A percentile compares a stretch with the other conserved stretches of the same genome.
These are phyloP conservation scores for Dicyrtomina minuta DNA, from an alignment of 2,888 invertebrate genomes.

Conservation along the genomic window DNA sequence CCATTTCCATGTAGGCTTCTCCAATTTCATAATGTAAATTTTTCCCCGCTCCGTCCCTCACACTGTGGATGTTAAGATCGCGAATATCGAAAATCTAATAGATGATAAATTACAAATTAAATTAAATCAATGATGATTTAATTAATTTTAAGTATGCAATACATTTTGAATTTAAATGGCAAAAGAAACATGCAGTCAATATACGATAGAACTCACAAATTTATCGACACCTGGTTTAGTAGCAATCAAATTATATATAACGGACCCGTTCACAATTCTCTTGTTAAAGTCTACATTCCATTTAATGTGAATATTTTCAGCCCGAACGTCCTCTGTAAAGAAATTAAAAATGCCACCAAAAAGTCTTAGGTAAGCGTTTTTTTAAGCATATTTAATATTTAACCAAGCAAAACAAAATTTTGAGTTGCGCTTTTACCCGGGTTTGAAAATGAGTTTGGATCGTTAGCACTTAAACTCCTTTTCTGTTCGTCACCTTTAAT, in stretches of 20 bases:
- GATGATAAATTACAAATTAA: too few species aligned
- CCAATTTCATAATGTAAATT: constrained; percentile 64
- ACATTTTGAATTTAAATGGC: too few species aligned
- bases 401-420: too few species aligned
- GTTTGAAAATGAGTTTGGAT: constrained; percentile 80
- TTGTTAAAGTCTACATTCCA: constrained; percentile 70
- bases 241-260: constrained; percentile 52
- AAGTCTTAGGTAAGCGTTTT: constrained; percentile 36
- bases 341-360: too few species aligned
- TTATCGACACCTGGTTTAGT: constrained; percentile 6
- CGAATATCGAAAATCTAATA: constrained; percentile 73
- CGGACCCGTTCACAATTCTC: constrained; percentile 68
- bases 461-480: constrained; percentile 65
- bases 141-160: too few species aligned
- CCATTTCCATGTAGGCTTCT: constrained; percentile 68
- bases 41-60: constrained; percentile 62
- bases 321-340: constrained; percentile 65
- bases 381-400: neutral
- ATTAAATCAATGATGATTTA: neutral
- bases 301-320: constrained; percentile 66
- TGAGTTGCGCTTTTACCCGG: too few species aligned
- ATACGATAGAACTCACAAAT: constrained; percentile 4
- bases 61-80: constrained; percentile 66
- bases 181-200: too few species aligned
- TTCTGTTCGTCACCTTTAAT: too few species aligned